Percentiles rank a stretch among this genome's conserved stretches.
Conservation (phyloP, 2,113 vertebrate genomes). For the Lagopus leucura region DNA sequence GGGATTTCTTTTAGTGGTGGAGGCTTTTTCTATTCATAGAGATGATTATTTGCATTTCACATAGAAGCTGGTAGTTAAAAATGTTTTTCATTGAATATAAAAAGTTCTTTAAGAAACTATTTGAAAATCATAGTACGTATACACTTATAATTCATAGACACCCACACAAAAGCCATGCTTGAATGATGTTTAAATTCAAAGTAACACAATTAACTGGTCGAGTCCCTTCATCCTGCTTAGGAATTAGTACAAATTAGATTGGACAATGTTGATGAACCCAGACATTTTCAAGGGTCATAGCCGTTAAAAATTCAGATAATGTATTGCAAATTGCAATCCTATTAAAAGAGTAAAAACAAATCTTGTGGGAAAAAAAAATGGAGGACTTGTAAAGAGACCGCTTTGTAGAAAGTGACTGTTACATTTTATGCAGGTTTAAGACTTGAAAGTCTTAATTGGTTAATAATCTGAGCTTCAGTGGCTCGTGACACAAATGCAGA, state of each 20-base stretch:
- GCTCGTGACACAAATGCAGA: background rate
- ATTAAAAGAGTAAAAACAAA: background rate
- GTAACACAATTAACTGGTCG: background rate
- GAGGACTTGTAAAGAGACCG: background rate
- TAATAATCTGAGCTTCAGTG: background rate
- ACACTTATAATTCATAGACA: background rate
- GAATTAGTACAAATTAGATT: background rate
- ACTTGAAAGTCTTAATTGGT: background rate
- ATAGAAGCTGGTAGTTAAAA: background rate
- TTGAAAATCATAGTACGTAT: background rate
- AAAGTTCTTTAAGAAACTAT: background rate
- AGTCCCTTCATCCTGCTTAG: background rate
- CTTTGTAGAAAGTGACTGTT: background rate
- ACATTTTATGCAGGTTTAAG: background rate
- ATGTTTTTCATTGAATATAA: background rate
- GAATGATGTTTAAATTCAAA: background rate
- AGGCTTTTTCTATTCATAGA: background rate
- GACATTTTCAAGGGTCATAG: slow-evolving; percentile 7
- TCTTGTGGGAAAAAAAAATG: background rate
- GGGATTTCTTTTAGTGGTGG: background rate
- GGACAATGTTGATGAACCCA: background rate
- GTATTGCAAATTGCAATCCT: slow-evolving; percentile 8
- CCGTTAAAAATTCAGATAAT: slow-evolving; percentile 7
- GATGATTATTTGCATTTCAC: background rate
- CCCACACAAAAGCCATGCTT: background rate